phyloP scores from a whole-genome alignment of 2,888 invertebrate genomes.

The Drosophila gaucha region DNA sequence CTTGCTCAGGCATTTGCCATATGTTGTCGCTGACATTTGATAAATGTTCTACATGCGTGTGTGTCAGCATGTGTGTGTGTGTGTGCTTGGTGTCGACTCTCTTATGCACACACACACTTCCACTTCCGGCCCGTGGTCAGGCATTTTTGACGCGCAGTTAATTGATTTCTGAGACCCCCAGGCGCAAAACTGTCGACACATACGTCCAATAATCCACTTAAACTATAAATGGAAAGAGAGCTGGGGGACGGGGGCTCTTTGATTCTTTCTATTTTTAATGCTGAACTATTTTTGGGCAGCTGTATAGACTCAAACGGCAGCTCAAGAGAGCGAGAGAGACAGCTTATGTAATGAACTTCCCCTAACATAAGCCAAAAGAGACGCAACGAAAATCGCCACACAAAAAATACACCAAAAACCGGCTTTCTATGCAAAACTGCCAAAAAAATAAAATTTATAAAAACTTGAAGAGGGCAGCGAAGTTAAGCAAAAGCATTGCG shows the following conservation, averaged over 20 bases:
- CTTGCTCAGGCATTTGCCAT: constrained; percentile 57
- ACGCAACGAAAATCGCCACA: constrained; percentile 8
- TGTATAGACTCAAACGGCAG: constrained; percentile 13
- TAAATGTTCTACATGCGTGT: constrained; percentile 55
- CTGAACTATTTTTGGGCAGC: constrained; percentile 48
- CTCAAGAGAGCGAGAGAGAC: neutral
- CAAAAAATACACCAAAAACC: constrained; percentile 56
- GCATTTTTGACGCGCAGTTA: constrained; percentile 67
- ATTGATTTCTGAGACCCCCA: constrained; percentile 69
- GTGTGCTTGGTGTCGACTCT: constrained; percentile 6
- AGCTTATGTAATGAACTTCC: constrained; percentile 71
- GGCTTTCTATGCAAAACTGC: constrained; percentile 77
- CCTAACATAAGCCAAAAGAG: constrained; percentile 56
- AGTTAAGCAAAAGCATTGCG: constrained; percentile 52
- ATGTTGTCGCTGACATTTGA: constrained; percentile 69
- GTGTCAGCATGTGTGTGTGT: constrained; percentile 6
- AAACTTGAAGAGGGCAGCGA: neutral
- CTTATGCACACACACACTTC: constrained; percentile 13
- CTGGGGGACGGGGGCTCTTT: neutral
- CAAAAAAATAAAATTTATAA: constrained; percentile 46
- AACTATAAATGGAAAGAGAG: constrained; percentile 8
- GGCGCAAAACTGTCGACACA: constrained; percentile 43
- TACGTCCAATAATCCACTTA: constrained; percentile 68
- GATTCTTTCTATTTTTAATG: constrained; percentile 48
- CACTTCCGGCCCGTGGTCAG: constrained; percentile 64